Percentiles rank a stretch among this genome's conserved stretches.
These are phyloP conservation scores for Archaeoteleia sp. DNA, from an alignment of 2,888 invertebrate species.

Conservation along the genomic window DNA sequence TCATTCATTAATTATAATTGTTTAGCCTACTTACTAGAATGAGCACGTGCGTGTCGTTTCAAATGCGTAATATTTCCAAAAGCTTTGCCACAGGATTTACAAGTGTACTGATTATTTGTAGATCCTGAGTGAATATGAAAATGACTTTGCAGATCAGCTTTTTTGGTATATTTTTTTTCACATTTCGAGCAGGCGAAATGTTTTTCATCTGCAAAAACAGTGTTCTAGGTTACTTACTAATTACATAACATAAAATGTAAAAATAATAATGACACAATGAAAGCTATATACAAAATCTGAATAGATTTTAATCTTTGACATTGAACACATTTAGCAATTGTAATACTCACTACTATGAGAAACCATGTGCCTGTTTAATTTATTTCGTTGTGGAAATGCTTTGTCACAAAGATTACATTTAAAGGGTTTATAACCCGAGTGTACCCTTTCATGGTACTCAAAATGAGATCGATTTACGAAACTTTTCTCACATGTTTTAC, in stretches of 20 bases:
- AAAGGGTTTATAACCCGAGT: constrained; percentile 79
- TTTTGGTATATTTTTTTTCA: constrained; percentile 79
- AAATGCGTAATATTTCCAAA: constrained; percentile 83
- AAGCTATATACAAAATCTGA: constrained; percentile 14
- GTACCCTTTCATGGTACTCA: constrained; percentile 83
- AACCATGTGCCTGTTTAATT: constrained; percentile 82
- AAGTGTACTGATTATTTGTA: constrained; percentile 77
- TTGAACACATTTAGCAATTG: neutral
- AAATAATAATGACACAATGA: neutral
- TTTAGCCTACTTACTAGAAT: constrained; percentile 80
- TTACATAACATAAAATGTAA: too few species aligned
- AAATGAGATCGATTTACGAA: constrained; percentile 84
- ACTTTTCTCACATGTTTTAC: constrained; percentile 74
- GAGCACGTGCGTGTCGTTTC: constrained; percentile 82
- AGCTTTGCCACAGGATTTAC: constrained; percentile 80
- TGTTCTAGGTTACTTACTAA: too few species aligned
- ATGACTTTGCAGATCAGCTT: constrained; percentile 79
- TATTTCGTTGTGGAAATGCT: constrained; percentile 82
- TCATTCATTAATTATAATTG: too few species aligned
- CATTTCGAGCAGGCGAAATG: constrained; percentile 79
- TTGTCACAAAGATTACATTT: constrained; percentile 81
- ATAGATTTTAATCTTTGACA: constrained; percentile 1
- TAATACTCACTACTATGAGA: constrained; percentile 65
- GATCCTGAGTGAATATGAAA: constrained; percentile 75
- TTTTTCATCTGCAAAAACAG: constrained; percentile 75